These are phyloP conservation scores for Neosilurus hyrtlii DNA, from an alignment of 2,797 vertebrate genomes.

Conservation along the genomic window DNA sequence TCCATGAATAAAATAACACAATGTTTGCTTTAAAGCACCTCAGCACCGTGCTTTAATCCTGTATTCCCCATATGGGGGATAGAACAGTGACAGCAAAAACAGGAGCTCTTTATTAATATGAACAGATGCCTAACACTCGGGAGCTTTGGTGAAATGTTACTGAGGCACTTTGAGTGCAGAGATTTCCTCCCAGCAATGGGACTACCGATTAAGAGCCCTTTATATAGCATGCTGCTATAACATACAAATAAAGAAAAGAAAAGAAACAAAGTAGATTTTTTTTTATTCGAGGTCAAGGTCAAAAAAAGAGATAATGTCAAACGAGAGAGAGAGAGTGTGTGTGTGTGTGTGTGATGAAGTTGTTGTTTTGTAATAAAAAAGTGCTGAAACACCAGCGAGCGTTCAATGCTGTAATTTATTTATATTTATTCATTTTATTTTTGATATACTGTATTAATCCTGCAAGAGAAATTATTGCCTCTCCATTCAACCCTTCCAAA, in stretches of 20 bases:
- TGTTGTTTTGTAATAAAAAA: too few relatives aligned
- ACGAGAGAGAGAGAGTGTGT: too few relatives aligned
- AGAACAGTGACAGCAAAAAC: slow-evolving; percentile 29
- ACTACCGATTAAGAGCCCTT: not conserved
- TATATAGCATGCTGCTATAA: not conserved
- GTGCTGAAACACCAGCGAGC: too few relatives aligned
- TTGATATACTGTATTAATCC: too few relatives aligned
- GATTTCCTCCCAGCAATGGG: slow-evolving; percentile 16
- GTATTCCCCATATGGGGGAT: slow-evolving; percentile 46
- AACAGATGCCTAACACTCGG: slow-evolving; percentile 38
- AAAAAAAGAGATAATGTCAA: not conserved
- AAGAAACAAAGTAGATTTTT: not conserved
- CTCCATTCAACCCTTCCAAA: too few relatives aligned
- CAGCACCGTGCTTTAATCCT: slow-evolving; percentile 43
- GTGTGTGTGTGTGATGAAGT: too few relatives aligned
- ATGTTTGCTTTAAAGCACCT: slow-evolving; percentile 40
- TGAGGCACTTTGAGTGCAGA: slow-evolving; percentile 15
- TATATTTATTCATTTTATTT: too few relatives aligned
- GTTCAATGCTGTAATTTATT: too few relatives aligned
- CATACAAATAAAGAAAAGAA: not conserved
- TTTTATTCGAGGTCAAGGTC: not conserved
- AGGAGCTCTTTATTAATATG: slow-evolving; percentile 46
- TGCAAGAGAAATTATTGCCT: too few relatives aligned
- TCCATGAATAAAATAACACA: not conserved
- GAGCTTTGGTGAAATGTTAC: slow-evolving; percentile 38